Base-by-base conservation (phyloP, 2,888 invertebrate species). In the Scaeva pyrastri region DNA sequence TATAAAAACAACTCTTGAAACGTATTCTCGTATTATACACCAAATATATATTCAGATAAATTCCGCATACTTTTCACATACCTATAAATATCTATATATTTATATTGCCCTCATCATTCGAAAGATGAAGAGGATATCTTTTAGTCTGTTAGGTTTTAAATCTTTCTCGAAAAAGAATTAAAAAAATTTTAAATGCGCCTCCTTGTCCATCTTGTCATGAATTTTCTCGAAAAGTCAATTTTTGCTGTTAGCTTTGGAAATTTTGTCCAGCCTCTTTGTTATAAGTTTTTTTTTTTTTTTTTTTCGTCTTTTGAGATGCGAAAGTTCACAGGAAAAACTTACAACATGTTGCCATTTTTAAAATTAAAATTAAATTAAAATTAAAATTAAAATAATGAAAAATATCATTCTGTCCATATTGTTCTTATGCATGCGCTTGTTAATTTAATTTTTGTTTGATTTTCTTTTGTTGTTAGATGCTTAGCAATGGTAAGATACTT, bases 1-100 rank as follows among this genome's bases (percentile, higher is more conserved):
- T 98, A 16, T 4, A 14, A 31, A 21, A 14, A 26, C 36, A 19
- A 14, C n/a, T 11, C 12, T 36, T 19, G 2, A 39, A n/a, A 8
- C 3, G 31, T 66, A 19, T 19, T 48, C 45, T 45, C 14, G n/a
- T 26, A 36, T 16, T 56, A 50, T 56, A 72, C 55, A 78, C 64
- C 64, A 72, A 78, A 56, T 72, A 26, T 23, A 72, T 39, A 39
- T 72, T 48, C 64, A 56, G 60, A 58, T 23, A 50, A 23, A 66
- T 43, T 50, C 43, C 26, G n/a, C n/a, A n/a, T 55, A 10, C n/a
- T 55, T 55, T 14, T 23, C 23, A 26, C n/a, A 14, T 26, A n/a
- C n/a, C n/a, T n/a, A n/a, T n/a, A n/a, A n/a, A n/a, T n/a, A n/a
- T n/a, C n/a, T n/a, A n/a, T n/a, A n/a, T n/a, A n/a, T n/a, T n/a